Base-by-base conservation (phyloP, 1,140 invertebrate species). In the Drosophila setifemur region DNA sequence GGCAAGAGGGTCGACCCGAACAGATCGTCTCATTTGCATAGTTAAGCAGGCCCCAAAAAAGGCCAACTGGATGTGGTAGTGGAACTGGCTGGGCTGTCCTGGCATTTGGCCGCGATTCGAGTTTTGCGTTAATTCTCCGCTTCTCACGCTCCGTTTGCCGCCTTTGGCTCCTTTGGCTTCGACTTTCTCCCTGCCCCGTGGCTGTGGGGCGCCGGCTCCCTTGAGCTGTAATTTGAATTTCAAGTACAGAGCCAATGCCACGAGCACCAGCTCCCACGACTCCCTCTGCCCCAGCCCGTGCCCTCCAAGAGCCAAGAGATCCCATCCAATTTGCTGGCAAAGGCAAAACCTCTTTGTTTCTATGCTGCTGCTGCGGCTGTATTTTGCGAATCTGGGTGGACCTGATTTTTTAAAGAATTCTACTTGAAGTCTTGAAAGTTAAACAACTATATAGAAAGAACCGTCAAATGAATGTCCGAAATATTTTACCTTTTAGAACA, bases 161-260 rank as follows among this genome's bases (percentile, higher is more conserved):
- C 48, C 6, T 11, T 58, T 37, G 31, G 33, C 33, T 37, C 33
- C 33, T 37, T 44, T 44, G 42, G n/a, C 42, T 44, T 49, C 12
- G 28, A n/a, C 45, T 48, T 11, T 7, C 9, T 18, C 1, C 29
- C 4, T 12, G 8, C 44, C 33, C n/a, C 1, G 18, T n/a, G 16
- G 18, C 16, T 40, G 19, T 16, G 33, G 33, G 14, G 14, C 12
- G 16, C 74, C 74, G 14, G 14, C 12, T 26, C 74, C 74, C 74
- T 78, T 78, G 74, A 55, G 64, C 49, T 64, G 58, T 75, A 81
- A 81, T 81, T 81, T 82, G 77, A 82, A 81, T 81, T 82, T 76
- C 77, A 81, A 82, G 76, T 67, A 71, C 70, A 57, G 44, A 44
- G 45, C 47, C 47, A 47, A 58, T 57, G 57, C 57, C 57, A 58